phyloP scores from a whole-genome alignment of 2,888 invertebrate species.

The Athalia rosae region DNA sequence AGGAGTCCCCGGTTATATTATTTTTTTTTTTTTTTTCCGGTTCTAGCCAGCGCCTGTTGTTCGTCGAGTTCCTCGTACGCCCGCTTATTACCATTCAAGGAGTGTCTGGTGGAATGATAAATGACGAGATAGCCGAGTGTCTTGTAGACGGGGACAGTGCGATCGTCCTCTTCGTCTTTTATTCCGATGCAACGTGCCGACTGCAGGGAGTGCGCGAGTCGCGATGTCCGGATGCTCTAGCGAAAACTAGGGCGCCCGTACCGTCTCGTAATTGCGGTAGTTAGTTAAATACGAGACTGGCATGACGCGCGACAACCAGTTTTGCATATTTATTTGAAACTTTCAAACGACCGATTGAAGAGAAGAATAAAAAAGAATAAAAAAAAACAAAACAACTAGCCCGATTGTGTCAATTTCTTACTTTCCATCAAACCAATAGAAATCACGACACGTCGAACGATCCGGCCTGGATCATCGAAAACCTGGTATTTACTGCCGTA shows the following conservation, averaged over 20 bases:
- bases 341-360: not conserved
- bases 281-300: slow-evolving; percentile 17
- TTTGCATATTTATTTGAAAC: slow-evolving; percentile 20
- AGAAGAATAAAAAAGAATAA: not conserved
- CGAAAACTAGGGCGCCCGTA: slow-evolving; percentile 36
- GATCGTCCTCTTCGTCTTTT: slow-evolving; percentile 7
- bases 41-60: slow-evolving; percentile 26
- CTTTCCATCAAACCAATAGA: not conserved
- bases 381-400: slow-evolving; percentile 1
- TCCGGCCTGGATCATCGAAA: too few species aligned
- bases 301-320: slow-evolving; percentile 21
- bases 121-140: slow-evolving; percentile 49
- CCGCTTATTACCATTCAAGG: slow-evolving; percentile 53
- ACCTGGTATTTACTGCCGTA: too few species aligned
- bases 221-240: slow-evolving; percentile 33
- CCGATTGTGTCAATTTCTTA: slow-evolving; percentile 39
- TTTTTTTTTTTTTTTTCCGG: slow-evolving; percentile 35
- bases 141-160: slow-evolving; percentile 16
- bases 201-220: not conserved
- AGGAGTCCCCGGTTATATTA: slow-evolving; percentile 14
- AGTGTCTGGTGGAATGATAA: slow-evolving; percentile 53
- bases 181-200: not conserved
- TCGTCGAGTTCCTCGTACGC: slow-evolving; percentile 44
- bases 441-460: too few species aligned
- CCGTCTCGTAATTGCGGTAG: slow-evolving; percentile 12